Conservation (phyloP, 2,888 invertebrate species). For the Anoplius nigerrimus region DNA sequence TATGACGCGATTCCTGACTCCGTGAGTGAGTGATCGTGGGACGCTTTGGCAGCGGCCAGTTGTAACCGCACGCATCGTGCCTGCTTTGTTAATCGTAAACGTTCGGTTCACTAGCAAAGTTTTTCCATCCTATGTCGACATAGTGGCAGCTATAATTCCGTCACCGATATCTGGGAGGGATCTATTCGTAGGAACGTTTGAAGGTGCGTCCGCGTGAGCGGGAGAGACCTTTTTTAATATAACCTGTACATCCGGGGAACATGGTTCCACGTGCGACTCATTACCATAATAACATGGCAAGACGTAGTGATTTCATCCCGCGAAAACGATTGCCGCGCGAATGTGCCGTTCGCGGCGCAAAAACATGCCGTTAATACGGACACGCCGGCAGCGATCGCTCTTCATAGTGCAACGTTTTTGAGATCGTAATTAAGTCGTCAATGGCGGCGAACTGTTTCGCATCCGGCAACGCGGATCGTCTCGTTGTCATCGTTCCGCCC, state of each 20-base stretch:
- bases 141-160: too few species aligned
- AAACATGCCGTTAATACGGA: conserved; percentile 21
- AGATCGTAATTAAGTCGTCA: background rate
- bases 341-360: conserved; percentile 2
- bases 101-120: too few species aligned
- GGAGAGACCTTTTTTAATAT: background rate
- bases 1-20: too few species aligned
- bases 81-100: too few species aligned
- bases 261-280: conserved; percentile 17
- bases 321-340: conserved; percentile 19
- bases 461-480: background rate
- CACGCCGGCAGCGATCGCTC: conserved; percentile 26
- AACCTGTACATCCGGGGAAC: conserved; percentile 3
- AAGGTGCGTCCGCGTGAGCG: background rate
- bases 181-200: background rate
- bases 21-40: too few species aligned
- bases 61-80: too few species aligned
- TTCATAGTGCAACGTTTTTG: background rate
- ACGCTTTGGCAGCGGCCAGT: too few species aligned
- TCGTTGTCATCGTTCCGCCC: background rate
- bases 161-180: background rate
- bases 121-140: too few species aligned
- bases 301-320: conserved; percentile 20
- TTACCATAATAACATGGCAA: conserved; percentile 34
- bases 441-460: background rate